Base-by-base conservation (phyloP, 2,888 invertebrate genomes). In the Hipparchia sbordonii region DNA sequence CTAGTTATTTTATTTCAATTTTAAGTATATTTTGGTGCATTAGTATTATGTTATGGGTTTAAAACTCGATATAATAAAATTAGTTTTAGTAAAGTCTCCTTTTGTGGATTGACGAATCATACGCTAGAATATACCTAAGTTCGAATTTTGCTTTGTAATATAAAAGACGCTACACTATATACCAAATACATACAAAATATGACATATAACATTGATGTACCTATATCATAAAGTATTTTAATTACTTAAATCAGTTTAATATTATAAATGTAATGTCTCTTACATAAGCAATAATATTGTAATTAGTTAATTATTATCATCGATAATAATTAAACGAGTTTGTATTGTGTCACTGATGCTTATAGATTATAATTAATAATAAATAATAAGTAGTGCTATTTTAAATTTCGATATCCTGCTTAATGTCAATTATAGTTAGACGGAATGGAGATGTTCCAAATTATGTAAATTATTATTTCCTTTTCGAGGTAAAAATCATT, bases 121-220 rank as follows among this genome's bases (percentile, higher is more conserved):
- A 93, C 92, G 93, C 93, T 93, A 93, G 93, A 92, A 91, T 91
- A 91, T 89, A 92, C 93, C 93, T 92, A 93, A 93, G 93, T 90
- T 85, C 85, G 81, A 79, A 88, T 83, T 83, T 81, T 87, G 92
- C 92, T 93, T 92, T 93, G 92, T 93, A 93, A 83, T 89, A 78
- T 79, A 77, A 63, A 79, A 81, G 85, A 85, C 78, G 90, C 91
- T 88, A 84, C 83, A 82, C 82, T 86, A 87, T 81, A 88, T 83
- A 91, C 89, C 89, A 89, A 90, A 91, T 88, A 85, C 80, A 82
- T 39, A 39, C 39, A 39, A 77, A 79, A 81, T 81, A 80, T 72
- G 12, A 61, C n/a, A 59, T 46, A 67, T 59, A 76, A 70, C 46
- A 59, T 46, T 60, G 39, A 74, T 74, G 65, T 73, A 73, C 65